Evolutionary conservation across 2,888 invertebrate species (phyloP).

Genomic region (Nephrotoma guestfalica): DNA sequence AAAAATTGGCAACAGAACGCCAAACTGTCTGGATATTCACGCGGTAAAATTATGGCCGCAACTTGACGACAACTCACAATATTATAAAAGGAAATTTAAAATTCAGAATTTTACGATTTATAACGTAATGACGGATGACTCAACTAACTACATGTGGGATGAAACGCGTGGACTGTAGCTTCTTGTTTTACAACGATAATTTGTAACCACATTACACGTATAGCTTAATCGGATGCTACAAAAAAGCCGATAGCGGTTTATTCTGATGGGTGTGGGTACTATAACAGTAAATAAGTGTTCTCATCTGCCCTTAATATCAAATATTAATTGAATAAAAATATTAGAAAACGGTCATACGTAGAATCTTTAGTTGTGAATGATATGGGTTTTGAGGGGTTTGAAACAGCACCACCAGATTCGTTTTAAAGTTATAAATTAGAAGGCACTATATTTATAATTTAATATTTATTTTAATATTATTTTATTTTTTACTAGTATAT

Average conservation of each 20-base stretch:
- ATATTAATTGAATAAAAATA: not conserved
- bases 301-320: not conserved
- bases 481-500: too few relatives aligned
- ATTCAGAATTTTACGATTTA: not conserved
- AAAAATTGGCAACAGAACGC: too few relatives aligned
- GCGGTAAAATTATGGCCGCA: not conserved
- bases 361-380: not conserved
- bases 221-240: not conserved
- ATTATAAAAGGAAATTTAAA: constrained; percentile 5
- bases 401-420: too few relatives aligned
- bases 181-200: not conserved
- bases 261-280: constrained; percentile 3
- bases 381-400: too few relatives aligned
- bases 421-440: too few relatives aligned
- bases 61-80: constrained; percentile 1
- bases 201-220: not conserved
- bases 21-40: too few relatives aligned
- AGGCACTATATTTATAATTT: too few relatives aligned
- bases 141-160: constrained; percentile 3
- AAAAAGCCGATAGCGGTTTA: not conserved
- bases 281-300: not conserved
- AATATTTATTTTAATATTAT: too few relatives aligned
- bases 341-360: not conserved
- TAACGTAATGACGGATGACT: constrained; percentile 1
- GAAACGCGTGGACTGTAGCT: not conserved